These are phyloP conservation scores for Hoplias malabaricus DNA, from an alignment of 2,113 vertebrate species.

Conservation along the genomic window DNA sequence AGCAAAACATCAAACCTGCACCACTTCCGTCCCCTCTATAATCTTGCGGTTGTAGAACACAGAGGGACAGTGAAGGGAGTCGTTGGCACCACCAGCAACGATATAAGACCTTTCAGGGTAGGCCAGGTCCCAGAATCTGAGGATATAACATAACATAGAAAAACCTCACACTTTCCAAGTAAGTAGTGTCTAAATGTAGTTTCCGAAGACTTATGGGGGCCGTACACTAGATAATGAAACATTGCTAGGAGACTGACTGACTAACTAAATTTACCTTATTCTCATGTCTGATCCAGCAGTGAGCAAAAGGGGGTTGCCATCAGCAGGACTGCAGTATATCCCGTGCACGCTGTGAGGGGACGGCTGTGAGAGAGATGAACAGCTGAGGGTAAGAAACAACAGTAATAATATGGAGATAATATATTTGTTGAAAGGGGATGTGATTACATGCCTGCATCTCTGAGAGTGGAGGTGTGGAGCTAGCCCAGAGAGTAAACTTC, in stretches of 20 bases:
- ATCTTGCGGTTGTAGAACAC: slow-evolving; percentile 97
- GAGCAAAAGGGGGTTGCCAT: slow-evolving; percentile 94
- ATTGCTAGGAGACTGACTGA: neutral
- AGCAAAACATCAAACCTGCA: slow-evolving; percentile 80
- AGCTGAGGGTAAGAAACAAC: neutral
- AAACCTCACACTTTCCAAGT: neutral
- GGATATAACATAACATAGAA: neutral
- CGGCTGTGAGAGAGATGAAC: slow-evolving; percentile 69
- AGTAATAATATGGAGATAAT: neutral
- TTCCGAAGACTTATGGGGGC: too few species aligned
- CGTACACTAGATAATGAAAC: too few species aligned
- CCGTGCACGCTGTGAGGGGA: slow-evolving; percentile 93
- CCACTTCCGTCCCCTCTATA: slow-evolving; percentile 95
- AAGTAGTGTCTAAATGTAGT: too few species aligned
- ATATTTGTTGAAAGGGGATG: neutral
- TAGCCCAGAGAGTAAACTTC: slow-evolving; percentile 95
- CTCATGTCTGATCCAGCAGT: slow-evolving; percentile 99
- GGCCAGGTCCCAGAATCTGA: slow-evolving; percentile 95
- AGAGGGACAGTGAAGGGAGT: slow-evolving; percentile 80
- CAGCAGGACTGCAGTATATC: slow-evolving; percentile 96
- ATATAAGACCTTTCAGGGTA: slow-evolving; percentile 95
- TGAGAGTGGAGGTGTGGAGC: slow-evolving; percentile 91
- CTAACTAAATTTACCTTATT: slow-evolving; percentile 80
- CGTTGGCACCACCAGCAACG: slow-evolving; percentile 84
- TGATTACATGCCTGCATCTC: slow-evolving; percentile 85